phyloP scores from a whole-genome alignment of 2,113 vertebrate species.

The Polypterus senegalus region DNA sequence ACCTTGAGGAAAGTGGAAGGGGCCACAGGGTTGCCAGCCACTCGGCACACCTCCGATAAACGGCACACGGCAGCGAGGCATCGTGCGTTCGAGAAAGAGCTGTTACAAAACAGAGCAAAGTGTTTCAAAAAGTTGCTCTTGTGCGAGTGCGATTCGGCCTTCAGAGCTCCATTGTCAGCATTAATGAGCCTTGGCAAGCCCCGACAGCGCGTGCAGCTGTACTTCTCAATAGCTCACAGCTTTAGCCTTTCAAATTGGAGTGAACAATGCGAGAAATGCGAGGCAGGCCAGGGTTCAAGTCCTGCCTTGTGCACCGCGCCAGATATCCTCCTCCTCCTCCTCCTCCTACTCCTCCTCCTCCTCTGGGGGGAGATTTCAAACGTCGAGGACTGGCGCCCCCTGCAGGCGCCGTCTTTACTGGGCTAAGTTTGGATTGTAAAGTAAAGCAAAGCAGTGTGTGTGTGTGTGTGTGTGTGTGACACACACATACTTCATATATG shows the following conservation, averaged over 20 bases:
- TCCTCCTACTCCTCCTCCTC: background rate
- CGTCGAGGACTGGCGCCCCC: too few relatives aligned
- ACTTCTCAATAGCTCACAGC: conserved; percentile 36
- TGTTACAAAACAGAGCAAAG: conserved; percentile 49
- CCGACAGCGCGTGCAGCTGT: conserved; percentile 58
- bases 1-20: background rate
- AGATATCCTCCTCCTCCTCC: background rate
- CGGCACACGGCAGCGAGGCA: conserved; percentile 42
- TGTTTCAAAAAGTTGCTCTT: conserved; percentile 4
- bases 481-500: too few relatives aligned
- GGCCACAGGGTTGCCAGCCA: conserved; percentile 30
- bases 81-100: conserved; percentile 32
- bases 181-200: conserved; percentile 60
- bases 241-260: conserved; percentile 39
- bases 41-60: conserved; percentile 40
- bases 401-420: too few relatives aligned
- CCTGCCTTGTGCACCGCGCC: background rate
- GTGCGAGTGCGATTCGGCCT: conserved; percentile 49
- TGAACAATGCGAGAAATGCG: conserved; percentile 27
- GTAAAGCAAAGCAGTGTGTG: too few relatives aligned
- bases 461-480: too few relatives aligned
- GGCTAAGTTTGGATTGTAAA: too few relatives aligned
- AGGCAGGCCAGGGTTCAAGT: background rate
- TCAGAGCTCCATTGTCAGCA: conserved; percentile 51
- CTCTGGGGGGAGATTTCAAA: background rate